Conservation (phyloP, 2,888 invertebrate species). For the Tetheella fluctuosa region DNA sequence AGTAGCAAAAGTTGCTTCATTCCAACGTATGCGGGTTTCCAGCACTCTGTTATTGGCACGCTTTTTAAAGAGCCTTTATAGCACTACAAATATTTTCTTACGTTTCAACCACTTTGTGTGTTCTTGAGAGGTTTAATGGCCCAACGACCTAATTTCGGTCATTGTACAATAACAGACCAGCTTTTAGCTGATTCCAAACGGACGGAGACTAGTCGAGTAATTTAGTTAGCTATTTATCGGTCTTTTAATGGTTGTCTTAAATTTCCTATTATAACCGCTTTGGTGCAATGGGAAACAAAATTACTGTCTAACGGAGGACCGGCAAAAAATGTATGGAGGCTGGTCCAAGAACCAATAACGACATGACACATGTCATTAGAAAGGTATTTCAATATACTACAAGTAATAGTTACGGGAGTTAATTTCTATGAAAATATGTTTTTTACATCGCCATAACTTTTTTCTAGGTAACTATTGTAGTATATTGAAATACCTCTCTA, state of each 20-base stretch:
- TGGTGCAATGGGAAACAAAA: no score
- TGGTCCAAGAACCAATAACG: no score
- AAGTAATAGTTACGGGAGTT: no score
- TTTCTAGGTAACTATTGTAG: no score
- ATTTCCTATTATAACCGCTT: neutral
- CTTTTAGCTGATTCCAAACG: constrained; percentile 1
- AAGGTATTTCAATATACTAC: no score
- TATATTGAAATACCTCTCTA: no score
- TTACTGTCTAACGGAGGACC: no score
- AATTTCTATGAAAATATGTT: no score
- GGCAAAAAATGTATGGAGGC: no score
- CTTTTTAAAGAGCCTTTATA: neutral
- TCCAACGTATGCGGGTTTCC: neutral
- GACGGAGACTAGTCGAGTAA: neutral
- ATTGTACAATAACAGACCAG: neutral
- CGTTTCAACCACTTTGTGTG: neutral
- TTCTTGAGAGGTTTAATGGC: neutral
- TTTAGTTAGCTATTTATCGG: neutral
- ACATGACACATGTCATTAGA: no score
- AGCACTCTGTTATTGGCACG: neutral
- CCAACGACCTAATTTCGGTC: neutral
- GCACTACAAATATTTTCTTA: neutral
- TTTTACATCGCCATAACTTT: no score
- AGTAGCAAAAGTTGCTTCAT: neutral
- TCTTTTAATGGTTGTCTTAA: neutral